Conservation (phyloP, 30 jellyfish, hydroid and myxozoan species). For the Chrysaora quinquecirrha region DNA sequence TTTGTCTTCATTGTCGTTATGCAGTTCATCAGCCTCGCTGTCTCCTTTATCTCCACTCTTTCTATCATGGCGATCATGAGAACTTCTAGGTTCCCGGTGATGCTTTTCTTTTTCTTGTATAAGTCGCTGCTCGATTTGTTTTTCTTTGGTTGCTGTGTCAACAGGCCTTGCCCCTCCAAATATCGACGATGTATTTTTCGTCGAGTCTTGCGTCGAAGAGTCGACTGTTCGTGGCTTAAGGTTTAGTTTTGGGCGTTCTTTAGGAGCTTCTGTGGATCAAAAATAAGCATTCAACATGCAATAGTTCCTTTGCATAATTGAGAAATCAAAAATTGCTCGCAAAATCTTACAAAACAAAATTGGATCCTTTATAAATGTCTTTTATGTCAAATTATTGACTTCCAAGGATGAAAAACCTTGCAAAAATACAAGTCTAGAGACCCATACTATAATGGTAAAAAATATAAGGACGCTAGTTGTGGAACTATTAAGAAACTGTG, state of each 20-base stretch:
- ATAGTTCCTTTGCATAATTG: no score
- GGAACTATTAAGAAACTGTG: no score
- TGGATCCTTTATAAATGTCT: no score
- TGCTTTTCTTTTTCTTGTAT: conserved; percentile 16
- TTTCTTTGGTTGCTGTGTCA: conserved; percentile 90
- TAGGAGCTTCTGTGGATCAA: conserved; percentile 44
- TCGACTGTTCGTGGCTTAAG: conserved; percentile 84
- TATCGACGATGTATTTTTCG: conserved; percentile 63
- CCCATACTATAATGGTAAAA: no score
- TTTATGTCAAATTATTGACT: no score
- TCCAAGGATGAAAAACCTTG: no score
- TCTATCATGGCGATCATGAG: background rate
- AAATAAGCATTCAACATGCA: no score
- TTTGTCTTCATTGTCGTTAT: background rate
- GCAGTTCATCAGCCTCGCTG: background rate
- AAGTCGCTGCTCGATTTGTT: conserved; percentile 77
- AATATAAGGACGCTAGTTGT: no score
- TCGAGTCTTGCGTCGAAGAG: conserved; percentile 13
- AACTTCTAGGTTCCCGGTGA: background rate
- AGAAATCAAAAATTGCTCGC: no score
- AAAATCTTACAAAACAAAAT: no score
- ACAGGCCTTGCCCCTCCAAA: conserved; percentile 99
- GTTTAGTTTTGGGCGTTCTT: conserved; percentile 87
- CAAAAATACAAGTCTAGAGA: no score
- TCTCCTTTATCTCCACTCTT: background rate